Percentiles rank a stretch among this genome's conserved stretches.
Evolutionary conservation across 1,140 invertebrate species (phyloP).

Genomic region (Plodia interpunctella): DNA sequence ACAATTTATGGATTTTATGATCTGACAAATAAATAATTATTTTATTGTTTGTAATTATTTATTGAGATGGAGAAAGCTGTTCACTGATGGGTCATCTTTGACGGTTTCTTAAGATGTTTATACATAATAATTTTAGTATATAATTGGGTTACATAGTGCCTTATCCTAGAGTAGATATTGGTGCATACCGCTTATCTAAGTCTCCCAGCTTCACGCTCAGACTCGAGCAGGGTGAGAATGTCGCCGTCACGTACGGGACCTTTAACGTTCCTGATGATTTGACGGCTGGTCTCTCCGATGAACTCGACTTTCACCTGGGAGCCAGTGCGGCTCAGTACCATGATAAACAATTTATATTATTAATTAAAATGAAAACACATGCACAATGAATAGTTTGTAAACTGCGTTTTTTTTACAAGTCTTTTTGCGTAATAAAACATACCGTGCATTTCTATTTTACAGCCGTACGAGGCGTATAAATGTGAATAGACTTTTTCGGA

Average conservation of each 20-base stretch:
- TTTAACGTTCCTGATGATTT: conserved; percentile 99
- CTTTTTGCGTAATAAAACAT: no score
- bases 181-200: conserved; percentile 83
- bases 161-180: conserved; percentile 50
- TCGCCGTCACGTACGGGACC: conserved; percentile 99
- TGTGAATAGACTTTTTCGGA: no score
- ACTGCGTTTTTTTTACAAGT: no score
- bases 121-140: conserved; percentile 35
- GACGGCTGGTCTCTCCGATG: conserved; percentile 96
- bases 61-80: conserved; percentile 31
- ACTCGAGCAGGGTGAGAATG: conserved; percentile 97
- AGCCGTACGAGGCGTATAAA: no score
- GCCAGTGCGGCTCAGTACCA: conserved; percentile 97
- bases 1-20: no score
- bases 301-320: conserved; percentile 99
- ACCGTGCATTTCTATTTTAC: no score
- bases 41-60: conserved; percentile 30
- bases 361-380: no score
- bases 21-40: no score
- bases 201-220: conserved; percentile 98
- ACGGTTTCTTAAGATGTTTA: conserved; percentile 50
- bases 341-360: no score
- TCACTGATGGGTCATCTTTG: conserved; percentile 54
- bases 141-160: conserved; percentile 38
- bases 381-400: no score